These are phyloP conservation scores for Adela reaumurella DNA, from an alignment of 2,888 invertebrate species.

Conservation along the genomic window DNA sequence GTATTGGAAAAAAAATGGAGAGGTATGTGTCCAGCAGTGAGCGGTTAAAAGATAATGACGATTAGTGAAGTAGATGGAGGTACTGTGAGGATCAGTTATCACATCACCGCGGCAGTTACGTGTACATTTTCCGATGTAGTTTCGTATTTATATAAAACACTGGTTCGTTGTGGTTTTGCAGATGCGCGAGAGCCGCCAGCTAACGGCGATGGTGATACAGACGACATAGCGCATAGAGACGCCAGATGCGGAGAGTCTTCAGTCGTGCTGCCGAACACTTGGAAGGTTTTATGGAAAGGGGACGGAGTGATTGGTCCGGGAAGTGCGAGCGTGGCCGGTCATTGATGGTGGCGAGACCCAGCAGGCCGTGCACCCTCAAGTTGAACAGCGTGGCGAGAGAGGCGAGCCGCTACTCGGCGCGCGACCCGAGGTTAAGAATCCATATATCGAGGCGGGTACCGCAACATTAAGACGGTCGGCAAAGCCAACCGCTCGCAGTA, in stretches of 20 bases:
- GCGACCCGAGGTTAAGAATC: constrained; percentile 59
- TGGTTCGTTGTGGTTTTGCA: too few species aligned
- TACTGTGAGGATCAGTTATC: too few species aligned
- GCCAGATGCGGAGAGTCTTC: neutral
- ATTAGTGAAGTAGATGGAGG: too few species aligned
- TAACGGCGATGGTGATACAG: too few species aligned
- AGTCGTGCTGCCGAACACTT: neutral
- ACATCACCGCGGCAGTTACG: too few species aligned
- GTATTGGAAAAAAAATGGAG: too few species aligned
- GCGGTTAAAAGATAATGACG: too few species aligned
- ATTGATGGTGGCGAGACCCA: constrained; percentile 57
- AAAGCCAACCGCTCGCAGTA: neutral
- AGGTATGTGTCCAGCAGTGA: too few species aligned
- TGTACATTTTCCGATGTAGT: too few species aligned
- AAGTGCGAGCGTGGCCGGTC: constrained; percentile 23
- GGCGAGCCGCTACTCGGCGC: constrained; percentile 47
- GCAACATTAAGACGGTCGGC: too few species aligned
- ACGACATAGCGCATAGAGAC: neutral
- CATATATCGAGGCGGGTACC: constrained; percentile 20
- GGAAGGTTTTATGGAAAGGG: neutral
- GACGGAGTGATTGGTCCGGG: neutral
- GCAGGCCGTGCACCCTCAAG: constrained; percentile 47
- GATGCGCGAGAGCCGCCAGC: too few species aligned
- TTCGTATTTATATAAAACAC: too few species aligned
- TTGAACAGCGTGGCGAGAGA: constrained; percentile 49